Percentiles rank a stretch among this genome's conserved stretches.
These are phyloP conservation scores for Drosophila prostipennis DNA, from an alignment of 2,888 invertebrate species.

Conservation along the genomic window DNA sequence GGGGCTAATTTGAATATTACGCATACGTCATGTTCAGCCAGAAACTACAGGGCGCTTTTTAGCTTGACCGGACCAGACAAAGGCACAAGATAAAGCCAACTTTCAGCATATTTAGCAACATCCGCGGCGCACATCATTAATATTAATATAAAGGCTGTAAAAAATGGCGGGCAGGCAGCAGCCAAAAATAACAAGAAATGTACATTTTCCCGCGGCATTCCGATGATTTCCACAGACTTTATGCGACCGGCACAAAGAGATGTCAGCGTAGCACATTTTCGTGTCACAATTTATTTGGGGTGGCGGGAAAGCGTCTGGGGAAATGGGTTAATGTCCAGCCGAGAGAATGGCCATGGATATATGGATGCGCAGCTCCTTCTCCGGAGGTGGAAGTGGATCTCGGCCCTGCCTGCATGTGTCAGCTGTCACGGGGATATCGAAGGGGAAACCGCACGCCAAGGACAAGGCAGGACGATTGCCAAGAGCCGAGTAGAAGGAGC, in stretches of 20 bases:
- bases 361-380: slow-evolving; percentile 36
- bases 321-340: slow-evolving; percentile 71
- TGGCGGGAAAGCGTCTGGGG: slow-evolving; percentile 14
- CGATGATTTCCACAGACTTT: slow-evolving; percentile 68
- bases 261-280: slow-evolving; percentile 47
- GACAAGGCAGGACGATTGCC: slow-evolving; percentile 59
- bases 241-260: slow-evolving; percentile 66
- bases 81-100: slow-evolving; percentile 21
- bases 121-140: slow-evolving; percentile 66
- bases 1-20: slow-evolving; percentile 44
- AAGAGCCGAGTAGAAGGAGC: slow-evolving; percentile 41
- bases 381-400: slow-evolving; percentile 10
- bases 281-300: slow-evolving; percentile 31
- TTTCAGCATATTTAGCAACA: slow-evolving; percentile 55
- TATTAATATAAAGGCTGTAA: slow-evolving; percentile 70
- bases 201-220: slow-evolving; percentile 14
- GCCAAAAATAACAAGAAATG: slow-evolving; percentile 64
- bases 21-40: slow-evolving; percentile 39
- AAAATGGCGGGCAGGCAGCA: slow-evolving; percentile 56
- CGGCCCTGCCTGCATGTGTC: slow-evolving; percentile 53
- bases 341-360: slow-evolving; percentile 51
- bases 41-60: slow-evolving; percentile 9
- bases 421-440: slow-evolving; percentile 61
- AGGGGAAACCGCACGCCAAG: slow-evolving; percentile 62
- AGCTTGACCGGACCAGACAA: slow-evolving; percentile 22